Percentiles rank a stretch among this genome's conserved stretches.
Conservation (phyloP, 1,140 invertebrate genomes). For the Orussus abietinus region DNA sequence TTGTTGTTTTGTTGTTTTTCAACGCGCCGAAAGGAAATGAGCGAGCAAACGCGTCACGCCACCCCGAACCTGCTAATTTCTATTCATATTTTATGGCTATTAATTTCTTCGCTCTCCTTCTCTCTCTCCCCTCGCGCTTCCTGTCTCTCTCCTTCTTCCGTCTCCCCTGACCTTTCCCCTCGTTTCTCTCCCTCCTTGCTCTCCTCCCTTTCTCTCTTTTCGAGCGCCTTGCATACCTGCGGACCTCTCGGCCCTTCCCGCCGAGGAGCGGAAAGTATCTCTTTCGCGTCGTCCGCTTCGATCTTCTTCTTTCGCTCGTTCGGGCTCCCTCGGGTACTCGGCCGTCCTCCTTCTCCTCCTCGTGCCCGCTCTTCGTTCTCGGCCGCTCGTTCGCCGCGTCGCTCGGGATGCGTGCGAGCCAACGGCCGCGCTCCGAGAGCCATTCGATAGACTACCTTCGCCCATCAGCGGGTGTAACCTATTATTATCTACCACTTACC, state of each 20-base stretch:
- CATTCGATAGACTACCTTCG: constrained; percentile 43
- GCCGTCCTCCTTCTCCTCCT: constrained; percentile 9
- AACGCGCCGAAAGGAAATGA: constrained; percentile 57
- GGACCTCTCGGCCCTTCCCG: too few species aligned
- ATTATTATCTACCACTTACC: constrained; percentile 55
- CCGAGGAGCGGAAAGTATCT: background rate
- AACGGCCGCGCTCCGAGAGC: constrained; percentile 12
- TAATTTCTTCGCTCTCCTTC: constrained; percentile 54
- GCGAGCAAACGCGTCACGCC: constrained; percentile 56
- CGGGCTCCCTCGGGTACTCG: constrained; percentile 13
- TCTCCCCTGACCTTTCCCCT: background rate
- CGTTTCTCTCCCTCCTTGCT: background rate
- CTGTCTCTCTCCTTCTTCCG: background rate
- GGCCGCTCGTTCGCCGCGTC: constrained; percentile 15
- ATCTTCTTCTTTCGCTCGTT: constrained; percentile 4
- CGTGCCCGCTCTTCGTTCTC: constrained; percentile 14
- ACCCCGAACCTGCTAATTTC: constrained; percentile 57
- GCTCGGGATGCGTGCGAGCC: constrained; percentile 26
- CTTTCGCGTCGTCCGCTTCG: constrained; percentile 6
- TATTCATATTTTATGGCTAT: constrained; percentile 58
- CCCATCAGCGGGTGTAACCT: constrained; percentile 52
- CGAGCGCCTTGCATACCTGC: too few species aligned
- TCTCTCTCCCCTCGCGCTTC: constrained; percentile 19
- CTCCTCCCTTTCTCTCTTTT: too few species aligned
- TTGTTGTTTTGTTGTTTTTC: constrained; percentile 57